phyloP scores from a whole-genome alignment of 2,113 vertebrate genomes.

The Dasyprocta punctata region DNA sequence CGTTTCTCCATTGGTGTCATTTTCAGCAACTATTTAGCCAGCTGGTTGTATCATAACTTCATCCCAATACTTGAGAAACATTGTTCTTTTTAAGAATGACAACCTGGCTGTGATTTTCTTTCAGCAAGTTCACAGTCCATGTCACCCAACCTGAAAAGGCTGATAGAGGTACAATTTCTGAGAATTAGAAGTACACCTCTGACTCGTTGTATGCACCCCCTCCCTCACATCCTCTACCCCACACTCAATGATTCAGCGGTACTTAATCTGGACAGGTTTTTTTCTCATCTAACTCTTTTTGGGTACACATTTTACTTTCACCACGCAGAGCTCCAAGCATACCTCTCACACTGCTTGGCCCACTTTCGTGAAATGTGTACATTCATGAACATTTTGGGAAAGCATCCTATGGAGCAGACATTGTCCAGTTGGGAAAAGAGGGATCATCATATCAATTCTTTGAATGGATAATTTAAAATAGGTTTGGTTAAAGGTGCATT shows the following conservation, averaged over 20 bases:
- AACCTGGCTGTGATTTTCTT: neutral
- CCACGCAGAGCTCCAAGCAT: neutral
- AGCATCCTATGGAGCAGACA: neutral
- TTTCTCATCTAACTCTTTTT: neutral
- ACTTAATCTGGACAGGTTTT: neutral
- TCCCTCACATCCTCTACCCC: neutral
- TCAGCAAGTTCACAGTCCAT: neutral
- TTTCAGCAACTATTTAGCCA: neutral
- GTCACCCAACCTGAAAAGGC: neutral
- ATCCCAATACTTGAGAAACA: neutral
- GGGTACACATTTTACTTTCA: neutral
- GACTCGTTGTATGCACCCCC: neutral
- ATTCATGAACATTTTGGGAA: neutral
- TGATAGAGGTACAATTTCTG: neutral
- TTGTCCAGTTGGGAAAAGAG: neutral
- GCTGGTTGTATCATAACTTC: neutral
- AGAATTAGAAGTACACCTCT: neutral
- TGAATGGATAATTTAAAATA: neutral
- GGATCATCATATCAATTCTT: neutral
- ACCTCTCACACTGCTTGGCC: neutral
- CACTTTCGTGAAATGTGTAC: neutral
- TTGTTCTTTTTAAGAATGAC: neutral
- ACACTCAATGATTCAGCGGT: neutral
- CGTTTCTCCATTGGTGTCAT: neutral
- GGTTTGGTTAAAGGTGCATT: neutral